Base-by-base conservation (phyloP, 2,113 vertebrate species). In the Toxotes chatareus region DNA sequence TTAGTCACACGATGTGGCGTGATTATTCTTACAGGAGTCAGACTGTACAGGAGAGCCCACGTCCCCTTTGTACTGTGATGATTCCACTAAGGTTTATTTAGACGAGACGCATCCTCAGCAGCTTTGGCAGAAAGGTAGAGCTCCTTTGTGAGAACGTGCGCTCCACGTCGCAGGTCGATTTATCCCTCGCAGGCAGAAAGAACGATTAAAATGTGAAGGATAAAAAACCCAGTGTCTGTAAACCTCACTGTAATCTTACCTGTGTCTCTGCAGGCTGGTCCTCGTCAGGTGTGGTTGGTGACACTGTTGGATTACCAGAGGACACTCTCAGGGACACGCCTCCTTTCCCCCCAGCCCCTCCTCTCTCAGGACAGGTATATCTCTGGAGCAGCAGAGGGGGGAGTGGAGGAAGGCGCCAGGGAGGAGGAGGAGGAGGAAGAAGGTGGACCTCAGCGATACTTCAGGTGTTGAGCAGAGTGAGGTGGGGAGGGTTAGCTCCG, bases 401-500 rank as follows among this genome's bases (percentile, higher is more conserved):
- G 76, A 65, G 63, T 8, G 38, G 77, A 36, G 36, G 75, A 47
- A 4, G 44, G 42, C 4, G 23, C 3, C 1, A 7, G 11, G 7
- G 69, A 56, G 60, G 65, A 44, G 71, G 76, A 67, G 36, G 67
- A 23, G 64, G 71, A 42, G 23, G 36, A 72, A 34, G 19, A 63
- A 44, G 23, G 17, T 4, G 6, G 9, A 59, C 55, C 13, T 59
- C 68, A 32, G 36, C 7, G 0, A 40, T 62, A 60, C 77, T 57
- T 76, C n/a, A 66, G 73, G 73, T 69, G 75, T 56, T 56, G 49
- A 64, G 12, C 66, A 8, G 80, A 56, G 36, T 0, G 21, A 23
- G 82, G 88, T 64, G 86, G 83, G 79, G 85, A 84, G 90, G 83
- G 3, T 72, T 42, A 77, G 82, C 86, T 31, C 88, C 65, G 31